Base-by-base conservation (phyloP, 2,888 invertebrate species). In the Patella pellucida region DNA sequence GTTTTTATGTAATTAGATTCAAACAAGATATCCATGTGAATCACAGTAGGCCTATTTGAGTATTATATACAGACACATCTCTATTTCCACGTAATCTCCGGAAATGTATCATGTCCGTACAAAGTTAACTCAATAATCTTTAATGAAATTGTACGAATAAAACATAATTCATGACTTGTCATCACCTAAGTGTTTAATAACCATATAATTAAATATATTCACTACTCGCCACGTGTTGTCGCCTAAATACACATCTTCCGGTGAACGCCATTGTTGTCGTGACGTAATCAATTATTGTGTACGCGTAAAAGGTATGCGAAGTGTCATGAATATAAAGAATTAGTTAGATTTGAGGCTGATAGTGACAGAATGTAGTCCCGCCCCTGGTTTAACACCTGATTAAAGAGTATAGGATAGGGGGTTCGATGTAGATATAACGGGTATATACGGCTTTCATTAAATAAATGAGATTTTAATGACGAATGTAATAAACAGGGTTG, bases 241-340 rank as follows among this genome's bases (percentile, higher is more conserved):
- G 23, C 62, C 62, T 62, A 19, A 23, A 62, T 23, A 62, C 62
- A 62, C 62, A 62, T 62, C 62, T 62, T 62, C 62, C 62, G 62
- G 62, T 62, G 14, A 23, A 19, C 62, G 19, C 19, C 62, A 62
- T 62, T 62, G 62, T 62, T 62, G 62, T 19, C 14, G 62, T 62
- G 62, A 62, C 62, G 62, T 62, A 62, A 62, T 62, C 62, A 62
- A 62, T 62, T 62, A 62, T 62, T 62, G 62, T 62, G 62, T 23
- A 62, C 62, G 23, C 23, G 62, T 62, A 62, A 62, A 23, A 62
- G 23, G 62, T 23, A 41, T 41, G 19, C 62, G 2, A 19, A 23
- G 62, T 62, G 62, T 62, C 62, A 62, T 15, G 62, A 23, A 23
- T 62, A 62, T 62, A 62, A 62, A 62, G 62, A 62, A 62, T 62